These are phyloP conservation scores for Cryptophagus acutangulus DNA, from an alignment of 2,888 invertebrate genomes.

Conservation along the genomic window DNA sequence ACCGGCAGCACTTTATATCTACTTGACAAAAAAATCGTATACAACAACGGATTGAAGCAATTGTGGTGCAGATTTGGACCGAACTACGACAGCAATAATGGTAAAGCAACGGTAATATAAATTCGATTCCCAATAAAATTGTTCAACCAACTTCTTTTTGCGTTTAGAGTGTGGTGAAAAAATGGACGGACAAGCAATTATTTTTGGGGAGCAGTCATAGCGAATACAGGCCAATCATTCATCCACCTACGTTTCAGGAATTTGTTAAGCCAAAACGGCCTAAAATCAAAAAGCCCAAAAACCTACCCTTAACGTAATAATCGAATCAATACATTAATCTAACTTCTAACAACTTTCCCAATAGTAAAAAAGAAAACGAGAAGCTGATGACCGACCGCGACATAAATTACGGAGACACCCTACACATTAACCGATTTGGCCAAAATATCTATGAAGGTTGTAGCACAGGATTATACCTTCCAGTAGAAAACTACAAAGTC, in stretches of 20 bases:
- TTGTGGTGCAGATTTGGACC: constrained; percentile 46
- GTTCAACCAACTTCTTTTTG: constrained; percentile 16
- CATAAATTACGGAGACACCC: not conserved
- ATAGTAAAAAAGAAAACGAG: too few relatives aligned
- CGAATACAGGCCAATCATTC: too few relatives aligned
- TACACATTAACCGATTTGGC: constrained; percentile 47
- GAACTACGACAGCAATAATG: constrained; percentile 18
- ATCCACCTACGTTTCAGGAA: too few relatives aligned
- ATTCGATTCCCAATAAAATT: constrained; percentile 6
- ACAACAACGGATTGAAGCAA: constrained; percentile 36
- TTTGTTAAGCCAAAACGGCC: too few relatives aligned
- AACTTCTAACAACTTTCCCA: too few relatives aligned
- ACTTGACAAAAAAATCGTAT: constrained; percentile 38
- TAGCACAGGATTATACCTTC: constrained; percentile 45
- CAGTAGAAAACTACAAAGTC: constrained; percentile 37
- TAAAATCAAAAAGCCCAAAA: too few relatives aligned
- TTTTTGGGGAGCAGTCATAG: too few relatives aligned
- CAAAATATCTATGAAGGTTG: constrained; percentile 50
- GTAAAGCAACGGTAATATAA: constrained; percentile 13
- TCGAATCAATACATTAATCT: too few relatives aligned
- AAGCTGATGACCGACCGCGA: too few relatives aligned
- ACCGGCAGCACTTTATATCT: constrained; percentile 50
- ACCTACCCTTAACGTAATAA: too few relatives aligned
- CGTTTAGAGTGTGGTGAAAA: constrained; percentile 28
- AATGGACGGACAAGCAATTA: constrained; percentile 55